Evolutionary conservation across 2,113 vertebrate species (phyloP), one percentile per base, ranked within the genome.

Genomic region (Phoxinus phoxinus): DNA sequence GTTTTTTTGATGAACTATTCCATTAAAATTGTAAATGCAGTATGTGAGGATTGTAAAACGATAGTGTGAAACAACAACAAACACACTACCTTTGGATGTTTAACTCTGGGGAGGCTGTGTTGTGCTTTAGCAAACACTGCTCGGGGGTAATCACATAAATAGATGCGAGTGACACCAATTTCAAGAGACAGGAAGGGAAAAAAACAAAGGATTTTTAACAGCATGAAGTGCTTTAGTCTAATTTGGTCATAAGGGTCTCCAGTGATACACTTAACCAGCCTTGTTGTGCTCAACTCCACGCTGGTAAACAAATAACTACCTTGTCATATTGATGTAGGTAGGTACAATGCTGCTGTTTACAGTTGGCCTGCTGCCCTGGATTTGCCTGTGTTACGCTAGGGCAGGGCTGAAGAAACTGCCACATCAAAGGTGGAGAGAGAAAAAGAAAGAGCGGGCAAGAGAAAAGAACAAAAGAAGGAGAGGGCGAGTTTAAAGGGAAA

Each of bases 131-230:
- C 19, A 81, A 67, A 67, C 25, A 32, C 80, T 51, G 80, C 80
- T 35, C 0, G 63, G 63, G 59, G 63, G 25, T 67, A 69, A 82
- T 82, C 27, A 69, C 63, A 82, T 69, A 82, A 82, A 82, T 82
- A 82, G 63, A 80, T 63, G 77, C 58, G 4, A 69, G 63, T 82
- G 80, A 53, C 80, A 82, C 80, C 80, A 82, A 69, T 82, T 82
- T 82, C 44, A 53, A 69, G 19, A 53, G 32, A 41, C 46, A 83
- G 23, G 23, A 37, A 35, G 48, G 30, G 56, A 82, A 71, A 81
- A 71, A 81, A 81, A 9, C 44, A 27, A 44, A 65, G 61, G 61
- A 69, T 51, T 69, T 80, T 59, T 80, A 27, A 46, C 25, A 67
- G 61, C 25, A 67, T 13, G 35, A 27, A 23, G 6, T 81, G 25